Evolutionary conservation across 2,888 invertebrate genomes (phyloP).

Genomic region (Orchesella flavescens): DNA sequence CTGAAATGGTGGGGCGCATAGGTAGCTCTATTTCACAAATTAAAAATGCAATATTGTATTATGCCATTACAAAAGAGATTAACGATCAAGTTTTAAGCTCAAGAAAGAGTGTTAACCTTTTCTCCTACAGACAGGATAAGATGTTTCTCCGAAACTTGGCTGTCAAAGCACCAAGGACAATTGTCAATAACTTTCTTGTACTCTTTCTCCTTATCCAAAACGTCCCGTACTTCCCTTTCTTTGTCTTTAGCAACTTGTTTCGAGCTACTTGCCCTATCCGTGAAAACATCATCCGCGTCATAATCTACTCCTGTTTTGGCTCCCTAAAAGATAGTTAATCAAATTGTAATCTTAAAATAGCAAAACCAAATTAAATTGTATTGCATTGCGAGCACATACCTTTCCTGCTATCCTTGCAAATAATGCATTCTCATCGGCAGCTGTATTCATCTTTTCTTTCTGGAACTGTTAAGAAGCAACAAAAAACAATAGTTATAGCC

Average conservation of each 20-base stretch:
- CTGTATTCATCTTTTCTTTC: slow-evolving; percentile 84
- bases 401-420: slow-evolving; percentile 83
- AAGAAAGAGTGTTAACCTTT: slow-evolving; percentile 76
- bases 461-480: slow-evolving; percentile 74
- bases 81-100: background rate
- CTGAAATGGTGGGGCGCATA: slow-evolving; percentile 85
- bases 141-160: slow-evolving; percentile 86
- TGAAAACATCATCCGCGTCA: slow-evolving; percentile 89
- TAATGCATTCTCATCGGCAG: slow-evolving; percentile 86
- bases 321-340: slow-evolving; percentile 54
- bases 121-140: slow-evolving; percentile 86
- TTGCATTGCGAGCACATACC: slow-evolving; percentile 71
- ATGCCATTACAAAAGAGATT: too few relatives aligned
- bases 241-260: slow-evolving; percentile 77
- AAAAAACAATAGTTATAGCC: slow-evolving; percentile 15
- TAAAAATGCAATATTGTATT: background rate
- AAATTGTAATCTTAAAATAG: slow-evolving; percentile 23
- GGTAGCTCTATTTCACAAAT: slow-evolving; percentile 78
- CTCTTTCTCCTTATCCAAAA: slow-evolving; percentile 83
- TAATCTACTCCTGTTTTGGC: slow-evolving; percentile 75
- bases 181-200: slow-evolving; percentile 83
- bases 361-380: background rate
- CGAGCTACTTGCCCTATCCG: slow-evolving; percentile 79
- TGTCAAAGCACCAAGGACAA: slow-evolving; percentile 89
- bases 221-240: slow-evolving; percentile 79